Conservation (phyloP, 2,113 vertebrate genomes). For the Micronycteris hirsuta region DNA sequence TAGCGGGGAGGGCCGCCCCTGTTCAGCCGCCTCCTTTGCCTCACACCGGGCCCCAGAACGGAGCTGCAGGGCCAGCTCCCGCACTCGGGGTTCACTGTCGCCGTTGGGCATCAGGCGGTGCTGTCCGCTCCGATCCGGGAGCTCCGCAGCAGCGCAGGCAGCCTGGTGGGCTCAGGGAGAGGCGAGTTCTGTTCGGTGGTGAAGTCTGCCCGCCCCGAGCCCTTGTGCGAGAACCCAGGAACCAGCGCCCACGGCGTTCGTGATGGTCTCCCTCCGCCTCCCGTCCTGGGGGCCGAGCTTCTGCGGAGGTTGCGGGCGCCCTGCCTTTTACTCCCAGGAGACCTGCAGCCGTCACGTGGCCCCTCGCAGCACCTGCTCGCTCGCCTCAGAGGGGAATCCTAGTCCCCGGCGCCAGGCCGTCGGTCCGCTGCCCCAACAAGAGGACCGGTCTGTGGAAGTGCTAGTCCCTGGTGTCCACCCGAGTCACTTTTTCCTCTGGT, state of each 20-base stretch:
- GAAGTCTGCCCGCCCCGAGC: rapidly evolving
- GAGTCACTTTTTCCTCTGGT: rapidly evolving
- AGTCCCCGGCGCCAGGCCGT: neutral
- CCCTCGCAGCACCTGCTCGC: rapidly evolving
- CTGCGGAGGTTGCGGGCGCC: rapidly evolving
- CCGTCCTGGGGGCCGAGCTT: neutral
- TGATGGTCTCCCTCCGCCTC: rapidly evolving
- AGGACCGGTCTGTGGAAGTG: rapidly evolving
- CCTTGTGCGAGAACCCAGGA: rapidly evolving
- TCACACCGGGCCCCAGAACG: rapidly evolving
- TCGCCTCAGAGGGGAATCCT: neutral
- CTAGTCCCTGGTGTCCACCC: rapidly evolving
- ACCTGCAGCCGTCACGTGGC: rapidly evolving
- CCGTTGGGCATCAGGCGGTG: rapidly evolving
- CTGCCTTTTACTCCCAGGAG: rapidly evolving
- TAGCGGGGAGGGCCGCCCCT: rapidly evolving
- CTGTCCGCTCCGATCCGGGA: neutral
- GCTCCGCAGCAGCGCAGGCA: rapidly evolving
- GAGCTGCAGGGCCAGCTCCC: neutral
- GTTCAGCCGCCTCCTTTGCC: rapidly evolving
- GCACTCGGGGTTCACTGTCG: rapidly evolving
- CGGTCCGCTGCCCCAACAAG: rapidly evolving
- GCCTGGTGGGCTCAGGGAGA: rapidly evolving
- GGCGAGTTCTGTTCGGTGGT: rapidly evolving
- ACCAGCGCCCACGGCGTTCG: rapidly evolving